phyloP scores from a whole-genome alignment of 2,113 vertebrate species.

The Clarias batrachus region DNA sequence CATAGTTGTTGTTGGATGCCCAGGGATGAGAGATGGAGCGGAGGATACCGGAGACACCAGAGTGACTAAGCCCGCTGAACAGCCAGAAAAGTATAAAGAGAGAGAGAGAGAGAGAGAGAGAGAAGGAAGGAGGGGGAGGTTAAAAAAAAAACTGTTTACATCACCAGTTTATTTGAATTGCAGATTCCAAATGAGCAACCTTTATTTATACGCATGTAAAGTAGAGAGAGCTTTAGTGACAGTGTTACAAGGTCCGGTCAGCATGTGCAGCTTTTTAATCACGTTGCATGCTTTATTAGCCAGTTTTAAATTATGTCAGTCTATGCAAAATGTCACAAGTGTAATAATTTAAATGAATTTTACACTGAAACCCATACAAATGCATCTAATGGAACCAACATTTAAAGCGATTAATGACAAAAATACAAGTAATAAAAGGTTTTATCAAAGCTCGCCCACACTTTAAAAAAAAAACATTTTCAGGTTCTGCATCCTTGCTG shows the following conservation, averaged over 20 bases:
- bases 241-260: not conserved
- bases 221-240: not conserved
- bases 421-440: not conserved
- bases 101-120: not conserved
- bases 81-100: constrained; percentile 3
- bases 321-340: not conserved
- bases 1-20: constrained; percentile 85
- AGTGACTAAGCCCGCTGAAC: constrained; percentile 90
- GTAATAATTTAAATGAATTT: not conserved
- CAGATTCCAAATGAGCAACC: not conserved
- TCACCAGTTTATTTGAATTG: not conserved
- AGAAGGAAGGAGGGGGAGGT: not conserved
- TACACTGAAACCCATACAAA: too few relatives aligned
- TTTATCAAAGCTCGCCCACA: not conserved
- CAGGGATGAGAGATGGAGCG: constrained; percentile 89
- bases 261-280: constrained; percentile 2
- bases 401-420: not conserved
- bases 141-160: not conserved
- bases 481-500: not conserved
- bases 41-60: constrained; percentile 89
- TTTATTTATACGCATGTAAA: not conserved
- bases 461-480: not conserved
- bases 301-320: too few relatives aligned
- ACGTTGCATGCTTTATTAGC: not conserved
- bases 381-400: not conserved